These are phyloP conservation scores for Antedon mediterranea DNA, from an alignment of 53 echinoderm and acorn worm genomes.

Conservation along the genomic window DNA sequence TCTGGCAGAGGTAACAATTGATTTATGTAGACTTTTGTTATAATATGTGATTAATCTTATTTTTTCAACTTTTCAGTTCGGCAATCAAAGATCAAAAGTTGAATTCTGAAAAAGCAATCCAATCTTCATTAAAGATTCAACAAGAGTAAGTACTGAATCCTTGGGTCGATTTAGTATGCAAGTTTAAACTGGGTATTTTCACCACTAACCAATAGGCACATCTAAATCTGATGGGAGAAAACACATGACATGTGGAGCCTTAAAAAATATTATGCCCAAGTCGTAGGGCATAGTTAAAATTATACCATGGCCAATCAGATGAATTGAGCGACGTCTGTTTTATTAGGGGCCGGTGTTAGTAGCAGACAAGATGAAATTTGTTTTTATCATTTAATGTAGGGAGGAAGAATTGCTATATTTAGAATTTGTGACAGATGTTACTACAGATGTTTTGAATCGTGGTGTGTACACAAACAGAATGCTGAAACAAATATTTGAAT, in stretches of 20 bases:
- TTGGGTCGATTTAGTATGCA: too few species aligned
- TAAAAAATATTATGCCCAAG: too few species aligned
- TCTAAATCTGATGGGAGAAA: too few species aligned
- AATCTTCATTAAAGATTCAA: background rate
- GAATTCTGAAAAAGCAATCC: background rate
- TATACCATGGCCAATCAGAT: too few species aligned
- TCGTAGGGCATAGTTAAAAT: too few species aligned
- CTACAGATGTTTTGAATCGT: constrained; percentile 81
- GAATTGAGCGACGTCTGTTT: constrained; percentile 3
- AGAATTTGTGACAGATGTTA: constrained; percentile 97
- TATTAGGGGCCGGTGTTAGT: background rate
- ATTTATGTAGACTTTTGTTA: too few species aligned
- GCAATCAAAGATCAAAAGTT: background rate
- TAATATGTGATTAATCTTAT: too few species aligned
- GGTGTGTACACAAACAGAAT: constrained; percentile 87
- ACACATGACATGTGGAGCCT: too few species aligned
- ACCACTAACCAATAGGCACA: too few species aligned
- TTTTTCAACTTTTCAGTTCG: background rate
- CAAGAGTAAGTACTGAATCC: background rate
- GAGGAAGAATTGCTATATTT: constrained; percentile 85
- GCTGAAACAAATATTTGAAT: constrained; percentile 87
- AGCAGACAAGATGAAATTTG: background rate
- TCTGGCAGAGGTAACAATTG: too few species aligned
- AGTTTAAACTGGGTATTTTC: too few species aligned
- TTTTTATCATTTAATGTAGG: constrained; percentile 17